Evolutionary conservation across 2,113 vertebrate species (phyloP).

Genomic region (Haemorhous mexicanus): DNA sequence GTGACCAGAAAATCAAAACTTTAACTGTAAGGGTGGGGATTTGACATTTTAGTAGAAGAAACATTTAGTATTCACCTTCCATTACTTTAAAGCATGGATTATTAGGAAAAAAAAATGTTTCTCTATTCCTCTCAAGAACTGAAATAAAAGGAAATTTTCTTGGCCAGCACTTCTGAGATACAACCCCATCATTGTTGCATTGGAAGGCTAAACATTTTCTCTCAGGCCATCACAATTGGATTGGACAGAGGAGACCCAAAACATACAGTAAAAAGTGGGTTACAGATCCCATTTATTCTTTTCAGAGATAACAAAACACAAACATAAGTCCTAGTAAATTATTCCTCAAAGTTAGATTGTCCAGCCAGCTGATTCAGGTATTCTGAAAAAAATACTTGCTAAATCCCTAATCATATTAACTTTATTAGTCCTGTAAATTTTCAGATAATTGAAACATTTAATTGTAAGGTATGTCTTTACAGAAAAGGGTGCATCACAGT

Average conservation of each 20-base stretch:
- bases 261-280: not conserved
- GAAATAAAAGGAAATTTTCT: slow-evolving; percentile 19
- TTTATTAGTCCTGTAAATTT: not conserved
- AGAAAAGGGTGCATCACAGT: not conserved
- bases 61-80: not conserved
- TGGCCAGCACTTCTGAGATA: not conserved
- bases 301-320: not conserved
- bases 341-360: not conserved
- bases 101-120: slow-evolving; percentile 9
- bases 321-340: not conserved
- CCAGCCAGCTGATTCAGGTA: not conserved
- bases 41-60: not conserved
- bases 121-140: not conserved
- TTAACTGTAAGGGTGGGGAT: not conserved
- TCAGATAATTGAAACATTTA: not conserved
- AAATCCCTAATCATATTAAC: not conserved
- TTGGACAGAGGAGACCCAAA: not conserved
- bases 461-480: not conserved
- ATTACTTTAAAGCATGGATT: not conserved
- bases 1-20: not conserved
- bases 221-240: not conserved
- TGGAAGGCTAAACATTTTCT: slow-evolving; percentile 17
- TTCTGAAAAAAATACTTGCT: not conserved
- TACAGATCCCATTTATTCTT: not conserved
- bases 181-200: not conserved